Percentiles rank a stretch among this genome's conserved stretches.
These are phyloP conservation scores for Tenthredo livida DNA, from an alignment of 2,888 invertebrate species.

Conservation along the genomic window DNA sequence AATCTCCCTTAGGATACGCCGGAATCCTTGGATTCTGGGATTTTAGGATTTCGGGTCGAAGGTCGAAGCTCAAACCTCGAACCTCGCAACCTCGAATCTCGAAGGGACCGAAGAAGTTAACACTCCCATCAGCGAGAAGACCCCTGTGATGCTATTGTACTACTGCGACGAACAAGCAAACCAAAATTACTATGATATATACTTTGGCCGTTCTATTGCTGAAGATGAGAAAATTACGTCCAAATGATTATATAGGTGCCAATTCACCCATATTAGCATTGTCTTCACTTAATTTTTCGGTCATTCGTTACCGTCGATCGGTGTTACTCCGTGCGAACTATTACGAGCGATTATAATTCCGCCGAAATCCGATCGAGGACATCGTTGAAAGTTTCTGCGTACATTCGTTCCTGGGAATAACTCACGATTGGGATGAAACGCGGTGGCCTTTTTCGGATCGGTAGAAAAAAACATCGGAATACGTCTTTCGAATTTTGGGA, in stretches of 20 bases:
- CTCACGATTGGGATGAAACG: neutral
- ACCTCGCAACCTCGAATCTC: neutral
- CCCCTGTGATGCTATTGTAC: neutral
- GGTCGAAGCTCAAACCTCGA: conserved; percentile 28
- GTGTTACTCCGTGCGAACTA: neutral
- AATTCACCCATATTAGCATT: neutral
- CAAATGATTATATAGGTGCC: neutral
- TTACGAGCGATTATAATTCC: neutral
- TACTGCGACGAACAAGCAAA: neutral
- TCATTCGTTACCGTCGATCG: neutral
- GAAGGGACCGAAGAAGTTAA: conserved; percentile 34
- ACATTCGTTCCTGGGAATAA: neutral
- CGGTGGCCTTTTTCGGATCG: neutral
- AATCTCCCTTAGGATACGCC: conserved; percentile 27
- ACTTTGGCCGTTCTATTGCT: neutral
- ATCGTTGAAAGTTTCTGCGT: neutral
- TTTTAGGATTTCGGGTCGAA: conserved; percentile 39
- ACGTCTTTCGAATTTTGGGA: neutral
- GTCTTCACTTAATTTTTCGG: neutral
- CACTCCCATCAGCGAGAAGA: conserved; percentile 32
- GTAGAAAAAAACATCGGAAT: neutral
- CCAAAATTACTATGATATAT: neutral
- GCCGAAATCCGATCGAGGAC: neutral
- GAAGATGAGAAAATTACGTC: neutral
- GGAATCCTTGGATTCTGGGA: conserved; percentile 28